Conservation (phyloP, 2,113 vertebrate genomes). For the Ranitomeya variabilis region DNA sequence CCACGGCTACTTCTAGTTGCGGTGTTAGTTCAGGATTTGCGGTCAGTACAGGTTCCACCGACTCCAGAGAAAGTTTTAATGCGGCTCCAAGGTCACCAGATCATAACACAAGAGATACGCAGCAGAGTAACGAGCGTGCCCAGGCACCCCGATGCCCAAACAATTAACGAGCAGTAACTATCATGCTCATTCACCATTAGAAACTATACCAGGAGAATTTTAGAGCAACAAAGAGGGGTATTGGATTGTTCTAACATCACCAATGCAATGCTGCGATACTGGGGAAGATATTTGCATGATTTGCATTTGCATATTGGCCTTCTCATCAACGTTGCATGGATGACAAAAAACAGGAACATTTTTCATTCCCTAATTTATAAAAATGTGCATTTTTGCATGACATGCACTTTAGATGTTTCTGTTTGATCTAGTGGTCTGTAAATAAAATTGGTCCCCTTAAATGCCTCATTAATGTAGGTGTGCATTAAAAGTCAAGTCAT, state of each 20-base stretch:
- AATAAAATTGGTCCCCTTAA: neutral
- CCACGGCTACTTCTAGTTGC: too few relatives aligned
- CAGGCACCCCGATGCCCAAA: too few relatives aligned
- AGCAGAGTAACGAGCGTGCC: too few relatives aligned
- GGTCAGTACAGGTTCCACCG: too few relatives aligned
- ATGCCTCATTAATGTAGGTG: neutral
- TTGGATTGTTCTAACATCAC: neutral
- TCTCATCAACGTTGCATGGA: neutral
- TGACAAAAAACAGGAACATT: slow-evolving; percentile 2
- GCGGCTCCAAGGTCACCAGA: too few relatives aligned
- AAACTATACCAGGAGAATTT: too few relatives aligned
- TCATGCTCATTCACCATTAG: too few relatives aligned
- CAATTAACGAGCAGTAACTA: too few relatives aligned
- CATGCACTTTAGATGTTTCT: neutral
- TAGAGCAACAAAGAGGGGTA: too few relatives aligned
- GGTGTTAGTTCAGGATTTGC: too few relatives aligned
- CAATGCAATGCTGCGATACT: neutral
- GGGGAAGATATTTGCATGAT: slow-evolving; percentile 12
- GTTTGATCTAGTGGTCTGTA: neutral
- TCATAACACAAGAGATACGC: too few relatives aligned
- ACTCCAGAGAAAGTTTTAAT: too few relatives aligned
- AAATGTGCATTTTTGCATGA: neutral
- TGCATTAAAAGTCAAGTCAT: slow-evolving; percentile 13
- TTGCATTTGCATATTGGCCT: neutral
- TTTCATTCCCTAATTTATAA: slow-evolving; percentile 1